These are phyloP conservation scores for Chaenodraco wilsoni DNA, from an alignment of 2,797 vertebrate genomes.

Conservation along the genomic window DNA sequence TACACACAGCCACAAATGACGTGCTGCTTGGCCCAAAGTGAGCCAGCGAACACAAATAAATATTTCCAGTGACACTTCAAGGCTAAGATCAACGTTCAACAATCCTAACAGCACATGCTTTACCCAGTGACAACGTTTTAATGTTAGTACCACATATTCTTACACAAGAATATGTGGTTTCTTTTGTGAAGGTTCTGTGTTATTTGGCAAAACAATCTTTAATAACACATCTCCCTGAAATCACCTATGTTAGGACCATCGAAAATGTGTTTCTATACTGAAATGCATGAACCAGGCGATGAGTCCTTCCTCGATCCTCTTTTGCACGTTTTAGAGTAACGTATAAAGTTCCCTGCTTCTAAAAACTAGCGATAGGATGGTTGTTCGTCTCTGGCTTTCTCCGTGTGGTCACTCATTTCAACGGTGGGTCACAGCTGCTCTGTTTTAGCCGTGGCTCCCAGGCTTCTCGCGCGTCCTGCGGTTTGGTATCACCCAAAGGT, in stretches of 20 bases:
- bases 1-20: neutral
- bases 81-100: slow-evolving; percentile 26
- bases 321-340: slow-evolving; percentile 29
- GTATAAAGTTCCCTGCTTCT: slow-evolving; percentile 36
- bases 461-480: slow-evolving; percentile 62
- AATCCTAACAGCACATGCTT: slow-evolving; percentile 29
- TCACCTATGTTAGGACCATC: slow-evolving; percentile 40
- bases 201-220: slow-evolving; percentile 59
- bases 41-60: slow-evolving; percentile 1
- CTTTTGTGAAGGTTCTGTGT: slow-evolving; percentile 50
- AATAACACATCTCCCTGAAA: slow-evolving; percentile 53
- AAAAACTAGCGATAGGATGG: slow-evolving; percentile 27
- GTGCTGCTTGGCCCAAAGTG: neutral
- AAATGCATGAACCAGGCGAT: slow-evolving; percentile 19
- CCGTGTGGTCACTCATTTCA: slow-evolving; percentile 73
- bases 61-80: slow-evolving; percentile 22
- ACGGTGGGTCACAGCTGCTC: slow-evolving; percentile 69
- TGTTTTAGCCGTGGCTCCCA: slow-evolving; percentile 52
- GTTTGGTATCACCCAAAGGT: slow-evolving; percentile 80
- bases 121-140: slow-evolving; percentile 48
- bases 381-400: slow-evolving; percentile 50
- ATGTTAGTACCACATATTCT: slow-evolving; percentile 43
- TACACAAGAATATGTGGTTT: slow-evolving; percentile 58
- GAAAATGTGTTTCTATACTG: slow-evolving; percentile 30
- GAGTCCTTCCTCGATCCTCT: slow-evolving; percentile 26